A percentile compares a stretch with the other conserved stretches of the same genome.
These are phyloP conservation scores for Catostomus latipinnis DNA, from an alignment of 2,797 vertebrate species.

Conservation along the genomic window DNA sequence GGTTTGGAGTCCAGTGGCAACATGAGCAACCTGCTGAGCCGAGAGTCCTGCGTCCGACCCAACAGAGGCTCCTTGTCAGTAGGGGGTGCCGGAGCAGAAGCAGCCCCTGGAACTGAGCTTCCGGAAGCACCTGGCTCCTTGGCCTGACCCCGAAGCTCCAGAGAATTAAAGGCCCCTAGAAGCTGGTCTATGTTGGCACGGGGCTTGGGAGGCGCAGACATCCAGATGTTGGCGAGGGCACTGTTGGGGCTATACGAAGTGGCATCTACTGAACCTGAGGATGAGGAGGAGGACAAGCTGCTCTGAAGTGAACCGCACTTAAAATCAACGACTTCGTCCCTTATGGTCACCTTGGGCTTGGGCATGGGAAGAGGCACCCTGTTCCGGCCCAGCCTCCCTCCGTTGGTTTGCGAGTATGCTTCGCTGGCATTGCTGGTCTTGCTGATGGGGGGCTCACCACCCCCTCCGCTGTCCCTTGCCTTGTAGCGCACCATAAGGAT, in stretches of 20 bases:
- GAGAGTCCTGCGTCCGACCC: slow-evolving; percentile 82
- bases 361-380: slow-evolving; percentile 69
- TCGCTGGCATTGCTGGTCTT: slow-evolving; percentile 85
- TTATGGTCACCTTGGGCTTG: slow-evolving; percentile 76
- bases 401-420: slow-evolving; percentile 87
- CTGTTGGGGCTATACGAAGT: slow-evolving; percentile 82
- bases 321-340: slow-evolving; percentile 85
- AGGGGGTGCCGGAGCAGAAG: slow-evolving; percentile 60
- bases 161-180: slow-evolving; percentile 88
- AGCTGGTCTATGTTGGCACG: slow-evolving; percentile 88
- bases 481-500: slow-evolving; percentile 94
- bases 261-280: slow-evolving; percentile 67
- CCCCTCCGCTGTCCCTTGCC: slow-evolving; percentile 62
- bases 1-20: slow-evolving; percentile 87
- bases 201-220: slow-evolving; percentile 80
- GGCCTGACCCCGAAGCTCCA: slow-evolving; percentile 87
- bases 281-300: slow-evolving; percentile 81
- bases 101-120: slow-evolving; percentile 60
- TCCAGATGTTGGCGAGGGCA: slow-evolving; percentile 85
- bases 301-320: slow-evolving; percentile 83
- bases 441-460: slow-evolving; percentile 48
- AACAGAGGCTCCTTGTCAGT: slow-evolving; percentile 91
- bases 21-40: slow-evolving; percentile 85
- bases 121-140: slow-evolving; percentile 72
- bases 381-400: slow-evolving; percentile 75